A percentile compares a stretch with the other conserved stretches of the same genome.
phyloP scores from a whole-genome alignment of 92 coral and sea anemone genomes.

The Zoanthus sansibaricus region DNA sequence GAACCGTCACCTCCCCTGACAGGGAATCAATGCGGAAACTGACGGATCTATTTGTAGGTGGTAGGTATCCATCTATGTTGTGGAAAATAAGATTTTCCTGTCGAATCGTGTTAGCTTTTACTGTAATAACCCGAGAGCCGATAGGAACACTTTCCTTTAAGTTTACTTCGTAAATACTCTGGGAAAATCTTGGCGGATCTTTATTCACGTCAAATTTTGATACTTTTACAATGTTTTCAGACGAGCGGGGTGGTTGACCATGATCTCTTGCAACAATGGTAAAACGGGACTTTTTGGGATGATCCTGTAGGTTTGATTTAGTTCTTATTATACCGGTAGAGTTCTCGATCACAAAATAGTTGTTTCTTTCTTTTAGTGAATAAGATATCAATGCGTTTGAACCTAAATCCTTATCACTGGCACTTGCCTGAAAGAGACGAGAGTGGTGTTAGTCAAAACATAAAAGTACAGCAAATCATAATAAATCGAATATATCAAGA shows the following conservation, averaged over 20 bases:
- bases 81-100: slow-evolving; percentile 64
- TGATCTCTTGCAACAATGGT: slow-evolving; percentile 83
- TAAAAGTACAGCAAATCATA: background rate
- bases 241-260: slow-evolving; percentile 63
- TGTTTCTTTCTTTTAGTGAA: slow-evolving; percentile 61
- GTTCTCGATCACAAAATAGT: slow-evolving; percentile 74
- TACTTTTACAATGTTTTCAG: slow-evolving; percentile 70
- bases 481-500: background rate
- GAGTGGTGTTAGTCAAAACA: background rate
- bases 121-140: slow-evolving; percentile 52
- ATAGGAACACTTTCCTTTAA: slow-evolving; percentile 71
- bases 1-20: slow-evolving; percentile 65
- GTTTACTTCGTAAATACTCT: slow-evolving; percentile 69
- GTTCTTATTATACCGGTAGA: slow-evolving; percentile 77
- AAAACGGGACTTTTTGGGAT: slow-evolving; percentile 52
- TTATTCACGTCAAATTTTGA: slow-evolving; percentile 73
- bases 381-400: slow-evolving; percentile 77
- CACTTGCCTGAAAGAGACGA: slow-evolving; percentile 66
- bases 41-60: slow-evolving; percentile 65
- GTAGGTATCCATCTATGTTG: slow-evolving; percentile 76
- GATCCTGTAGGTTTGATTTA: slow-evolving; percentile 46
- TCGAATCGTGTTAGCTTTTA: slow-evolving; percentile 59
- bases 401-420: slow-evolving; percentile 91
- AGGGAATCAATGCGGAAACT: slow-evolving; percentile 68
- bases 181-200: slow-evolving; percentile 81